Conservation (phyloP, 2,113 vertebrate genomes). For the Agelaius tricolor region DNA sequence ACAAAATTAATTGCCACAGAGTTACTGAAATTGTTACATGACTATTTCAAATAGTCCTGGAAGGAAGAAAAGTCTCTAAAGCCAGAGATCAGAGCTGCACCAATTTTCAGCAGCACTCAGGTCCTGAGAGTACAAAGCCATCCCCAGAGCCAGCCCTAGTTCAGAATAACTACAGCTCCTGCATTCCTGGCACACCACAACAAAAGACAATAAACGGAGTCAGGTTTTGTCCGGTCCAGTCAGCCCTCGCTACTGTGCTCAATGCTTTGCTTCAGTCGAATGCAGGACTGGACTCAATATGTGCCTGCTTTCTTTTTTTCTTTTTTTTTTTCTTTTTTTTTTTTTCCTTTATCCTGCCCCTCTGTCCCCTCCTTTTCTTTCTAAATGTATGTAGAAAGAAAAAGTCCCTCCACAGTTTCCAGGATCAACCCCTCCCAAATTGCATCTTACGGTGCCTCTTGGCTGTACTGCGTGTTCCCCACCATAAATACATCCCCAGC, state of each 20-base stretch:
- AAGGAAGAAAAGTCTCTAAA: background rate
- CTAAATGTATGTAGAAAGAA: background rate
- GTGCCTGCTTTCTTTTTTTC: background rate
- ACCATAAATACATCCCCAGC: constrained; percentile 26
- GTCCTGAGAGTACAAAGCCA: constrained; percentile 23
- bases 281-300: constrained; percentile 7
- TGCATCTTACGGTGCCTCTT: background rate
- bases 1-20: background rate
- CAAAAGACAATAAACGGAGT: constrained; percentile 42
- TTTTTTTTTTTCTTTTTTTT: background rate
- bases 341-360: background rate
- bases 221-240: constrained; percentile 45
- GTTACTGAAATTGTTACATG: background rate
- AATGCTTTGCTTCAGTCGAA: background rate
- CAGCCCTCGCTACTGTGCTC: background rate
- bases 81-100: background rate
- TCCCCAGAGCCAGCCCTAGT: background rate
- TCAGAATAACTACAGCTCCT: constrained; percentile 13
- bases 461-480: constrained; percentile 18
- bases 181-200: constrained; percentile 35
- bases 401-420: background rate
- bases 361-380: background rate
- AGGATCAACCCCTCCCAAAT: background rate
- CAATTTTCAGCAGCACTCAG: background rate
- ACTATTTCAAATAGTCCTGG: background rate